Conservation (phyloP, 1,140 invertebrate genomes). For the Orchestia grillus region DNA sequence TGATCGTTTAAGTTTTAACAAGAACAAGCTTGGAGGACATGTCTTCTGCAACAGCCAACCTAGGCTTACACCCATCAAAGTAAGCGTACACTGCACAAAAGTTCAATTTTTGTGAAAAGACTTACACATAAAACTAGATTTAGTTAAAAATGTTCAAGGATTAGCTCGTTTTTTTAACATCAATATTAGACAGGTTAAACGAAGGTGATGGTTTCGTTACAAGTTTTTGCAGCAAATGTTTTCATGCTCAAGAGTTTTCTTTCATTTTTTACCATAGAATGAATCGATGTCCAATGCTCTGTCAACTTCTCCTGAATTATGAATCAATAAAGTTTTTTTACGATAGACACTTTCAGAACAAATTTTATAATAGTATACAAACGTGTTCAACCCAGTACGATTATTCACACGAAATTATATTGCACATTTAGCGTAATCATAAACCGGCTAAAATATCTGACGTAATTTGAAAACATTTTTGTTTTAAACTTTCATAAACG, state of each 20-base stretch:
- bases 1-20: background rate
- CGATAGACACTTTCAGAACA: background rate
- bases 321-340: background rate
- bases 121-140: too few relatives aligned
- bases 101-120: too few relatives aligned
- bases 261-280: background rate
- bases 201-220: background rate
- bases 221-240: background rate
- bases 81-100: too few relatives aligned
- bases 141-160: background rate
- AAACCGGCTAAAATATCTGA: too few relatives aligned
- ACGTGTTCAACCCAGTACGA: background rate
- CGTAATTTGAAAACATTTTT: too few relatives aligned
- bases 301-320: background rate
- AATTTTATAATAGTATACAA: background rate
- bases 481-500: background rate
- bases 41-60: too few relatives aligned
- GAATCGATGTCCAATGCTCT: background rate
- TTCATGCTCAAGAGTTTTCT: background rate
- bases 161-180: background rate
- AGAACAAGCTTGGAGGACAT: too few relatives aligned
- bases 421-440: too few relatives aligned
- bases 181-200: background rate
- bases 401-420: too few relatives aligned
- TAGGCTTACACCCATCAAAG: too few relatives aligned